Percentiles rank a stretch among this genome's conserved stretches.
These are phyloP conservation scores for Spongia lamella DNA, from an alignment of 37 sponge, comb jelly and placozoan genomes.

Conservation along the genomic window DNA sequence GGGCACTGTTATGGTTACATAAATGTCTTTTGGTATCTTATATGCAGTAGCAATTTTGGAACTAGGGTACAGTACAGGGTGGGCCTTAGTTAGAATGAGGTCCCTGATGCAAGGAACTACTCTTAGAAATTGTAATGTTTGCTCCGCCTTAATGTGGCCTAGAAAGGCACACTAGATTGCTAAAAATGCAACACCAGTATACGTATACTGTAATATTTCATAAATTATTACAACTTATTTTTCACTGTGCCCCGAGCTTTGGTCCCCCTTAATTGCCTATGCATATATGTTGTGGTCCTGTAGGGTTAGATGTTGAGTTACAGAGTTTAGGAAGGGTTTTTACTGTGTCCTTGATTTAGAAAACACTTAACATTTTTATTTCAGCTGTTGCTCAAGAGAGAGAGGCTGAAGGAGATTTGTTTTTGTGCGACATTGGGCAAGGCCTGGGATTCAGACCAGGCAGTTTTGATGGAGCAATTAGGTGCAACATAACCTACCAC, in stretches of 20 bases:
- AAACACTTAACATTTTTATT: neutral
- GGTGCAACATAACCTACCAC: too few species aligned
- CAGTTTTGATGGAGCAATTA: conserved; percentile 95
- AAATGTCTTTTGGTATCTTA: neutral
- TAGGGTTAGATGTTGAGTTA: too few species aligned
- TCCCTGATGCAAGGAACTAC: neutral
- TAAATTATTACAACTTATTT: too few species aligned
- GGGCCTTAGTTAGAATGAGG: too few species aligned
- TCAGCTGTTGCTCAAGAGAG: conserved; percentile 87
- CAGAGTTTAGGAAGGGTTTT: too few species aligned
- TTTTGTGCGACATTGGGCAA: conserved; percentile 93
- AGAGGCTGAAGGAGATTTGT: conserved; percentile 94
- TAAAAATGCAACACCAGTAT: neutral
- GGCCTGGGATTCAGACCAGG: conserved; percentile 95
- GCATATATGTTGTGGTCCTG: too few species aligned
- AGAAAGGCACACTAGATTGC: too few species aligned
- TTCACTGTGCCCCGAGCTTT: too few species aligned
- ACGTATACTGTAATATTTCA: too few species aligned
- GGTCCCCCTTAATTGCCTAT: too few species aligned
- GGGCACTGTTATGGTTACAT: too few species aligned
- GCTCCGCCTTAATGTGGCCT: neutral
- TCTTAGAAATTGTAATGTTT: neutral
- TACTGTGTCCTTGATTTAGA: conserved; percentile 2
- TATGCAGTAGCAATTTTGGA: neutral
- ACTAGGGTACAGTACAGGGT: neutral